Evolutionary conservation across 2,888 invertebrate species (phyloP).

Genomic region (Clostera curtula): DNA sequence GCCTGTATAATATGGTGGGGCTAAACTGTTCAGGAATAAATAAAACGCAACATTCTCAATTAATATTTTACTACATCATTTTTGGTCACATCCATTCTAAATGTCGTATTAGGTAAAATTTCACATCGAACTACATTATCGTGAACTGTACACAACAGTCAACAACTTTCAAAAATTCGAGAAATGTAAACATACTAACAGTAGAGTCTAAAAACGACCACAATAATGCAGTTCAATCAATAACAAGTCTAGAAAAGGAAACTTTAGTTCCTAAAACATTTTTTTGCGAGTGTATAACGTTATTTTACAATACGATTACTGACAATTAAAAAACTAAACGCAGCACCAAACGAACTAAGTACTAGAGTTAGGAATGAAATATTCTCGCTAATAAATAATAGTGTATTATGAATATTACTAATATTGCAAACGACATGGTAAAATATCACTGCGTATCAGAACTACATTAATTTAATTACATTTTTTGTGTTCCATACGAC

Average conservation of each 20-base stretch:
- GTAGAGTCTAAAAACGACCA: slow-evolving; percentile 36
- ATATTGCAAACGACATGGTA: slow-evolving; percentile 16
- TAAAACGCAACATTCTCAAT: slow-evolving; percentile 8
- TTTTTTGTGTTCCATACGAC: too few relatives aligned
- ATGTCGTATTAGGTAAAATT: slow-evolving; percentile 35
- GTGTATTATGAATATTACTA: slow-evolving; percentile 15
- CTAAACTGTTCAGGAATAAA: slow-evolving; percentile 11
- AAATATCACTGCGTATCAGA: slow-evolving; percentile 11
- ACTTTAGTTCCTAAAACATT: slow-evolving; percentile 29
- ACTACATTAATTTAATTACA: too few relatives aligned
- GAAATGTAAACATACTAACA: slow-evolving; percentile 37
- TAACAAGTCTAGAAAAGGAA: slow-evolving; percentile 41
- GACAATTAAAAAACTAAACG: slow-evolving; percentile 18
- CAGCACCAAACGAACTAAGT: slow-evolving; percentile 30
- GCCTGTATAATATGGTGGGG: too few relatives aligned
- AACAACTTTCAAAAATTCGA: slow-evolving; percentile 54
- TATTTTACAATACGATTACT: slow-evolving; percentile 9
- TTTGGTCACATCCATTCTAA: slow-evolving; percentile 53
- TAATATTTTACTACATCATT: slow-evolving; percentile 35
- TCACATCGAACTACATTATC: slow-evolving; percentile 49
- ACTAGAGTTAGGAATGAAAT: slow-evolving; percentile 28
- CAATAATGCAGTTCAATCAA: slow-evolving; percentile 54
- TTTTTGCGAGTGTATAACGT: slow-evolving; percentile 9
- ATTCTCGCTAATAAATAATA: slow-evolving; percentile 15
- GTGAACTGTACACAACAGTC: slow-evolving; percentile 44